Evolutionary conservation across 2,113 vertebrate species (phyloP).

Genomic region (Archocentrus centrarchus): DNA sequence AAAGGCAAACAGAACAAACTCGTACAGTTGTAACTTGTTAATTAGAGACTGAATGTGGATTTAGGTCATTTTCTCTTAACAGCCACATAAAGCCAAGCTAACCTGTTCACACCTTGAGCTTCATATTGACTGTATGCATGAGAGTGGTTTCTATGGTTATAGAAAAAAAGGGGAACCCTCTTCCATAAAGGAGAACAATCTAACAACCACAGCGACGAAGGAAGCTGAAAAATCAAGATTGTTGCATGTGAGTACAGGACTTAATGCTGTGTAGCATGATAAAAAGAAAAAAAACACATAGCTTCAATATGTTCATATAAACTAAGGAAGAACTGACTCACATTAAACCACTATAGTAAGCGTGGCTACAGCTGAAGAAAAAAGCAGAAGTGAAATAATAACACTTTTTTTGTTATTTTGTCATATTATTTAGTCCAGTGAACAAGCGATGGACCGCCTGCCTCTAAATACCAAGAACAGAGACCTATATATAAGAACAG

Average conservation of each 20-base stretch:
- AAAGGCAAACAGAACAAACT: too few relatives aligned
- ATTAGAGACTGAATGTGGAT: too few relatives aligned
- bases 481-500: not conserved
- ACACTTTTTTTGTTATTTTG: not conserved
- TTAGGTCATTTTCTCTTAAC: not conserved
- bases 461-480: not conserved
- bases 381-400: constrained; percentile 22
- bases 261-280: not conserved
- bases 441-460: not conserved
- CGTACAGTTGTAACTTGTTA: too few relatives aligned
- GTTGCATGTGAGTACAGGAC: not conserved
- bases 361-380: not conserved
- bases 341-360: not conserved
- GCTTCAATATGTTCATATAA: not conserved
- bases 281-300: not conserved
- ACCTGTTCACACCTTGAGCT: not conserved
- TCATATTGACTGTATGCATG: not conserved
- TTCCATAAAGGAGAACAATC: not conserved
- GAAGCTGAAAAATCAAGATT: constrained; percentile 17
- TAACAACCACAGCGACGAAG: not conserved
- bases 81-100: too few relatives aligned
- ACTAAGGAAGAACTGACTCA: not conserved
- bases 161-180: not conserved
- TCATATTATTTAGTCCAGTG: not conserved
- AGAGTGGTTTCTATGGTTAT: not conserved